phyloP scores from a whole-genome alignment of 1,140 invertebrate species.

The Heterodera schachtii region DNA sequence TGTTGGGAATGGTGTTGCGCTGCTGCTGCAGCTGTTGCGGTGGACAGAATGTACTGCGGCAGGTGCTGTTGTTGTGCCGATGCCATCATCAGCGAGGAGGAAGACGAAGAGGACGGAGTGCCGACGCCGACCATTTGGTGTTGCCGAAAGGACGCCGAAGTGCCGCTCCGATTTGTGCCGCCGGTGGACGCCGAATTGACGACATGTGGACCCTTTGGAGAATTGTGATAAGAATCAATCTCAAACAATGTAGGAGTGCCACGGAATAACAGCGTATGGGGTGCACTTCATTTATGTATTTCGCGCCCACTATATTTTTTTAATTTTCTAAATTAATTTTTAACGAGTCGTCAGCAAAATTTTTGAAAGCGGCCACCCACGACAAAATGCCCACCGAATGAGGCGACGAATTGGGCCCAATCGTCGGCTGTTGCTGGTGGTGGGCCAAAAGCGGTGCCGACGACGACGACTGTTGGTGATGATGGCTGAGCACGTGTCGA shows the following conservation, averaged over 20 bases:
- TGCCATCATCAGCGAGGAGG: background rate
- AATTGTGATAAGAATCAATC: too few relatives aligned
- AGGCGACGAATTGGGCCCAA: background rate
- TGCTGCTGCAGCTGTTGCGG: conserved; percentile 19
- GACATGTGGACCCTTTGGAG: too few relatives aligned
- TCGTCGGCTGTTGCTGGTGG: background rate
- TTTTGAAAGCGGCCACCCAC: background rate
- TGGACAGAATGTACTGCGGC: conserved; percentile 6
- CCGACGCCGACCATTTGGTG: too few relatives aligned
- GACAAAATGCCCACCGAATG: background rate
- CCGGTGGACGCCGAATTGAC: too few relatives aligned
- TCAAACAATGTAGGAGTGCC: background rate
- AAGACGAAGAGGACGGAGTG: background rate
- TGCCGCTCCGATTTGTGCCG: too few relatives aligned
- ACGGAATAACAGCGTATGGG: background rate
- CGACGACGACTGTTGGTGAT: background rate
- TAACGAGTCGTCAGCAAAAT: background rate
- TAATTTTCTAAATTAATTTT: too few relatives aligned
- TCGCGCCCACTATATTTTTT: too few relatives aligned
- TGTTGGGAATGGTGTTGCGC: conserved; percentile 33
- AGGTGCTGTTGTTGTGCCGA: background rate
- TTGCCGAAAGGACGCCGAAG: too few relatives aligned
- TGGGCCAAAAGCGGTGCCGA: background rate
- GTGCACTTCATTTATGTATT: too few relatives aligned
- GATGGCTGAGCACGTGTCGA: background rate